Percentiles rank a stretch among this genome's conserved stretches.
phyloP scores from a whole-genome alignment of 1,140 invertebrate species.

The Zaprionus inermis region DNA sequence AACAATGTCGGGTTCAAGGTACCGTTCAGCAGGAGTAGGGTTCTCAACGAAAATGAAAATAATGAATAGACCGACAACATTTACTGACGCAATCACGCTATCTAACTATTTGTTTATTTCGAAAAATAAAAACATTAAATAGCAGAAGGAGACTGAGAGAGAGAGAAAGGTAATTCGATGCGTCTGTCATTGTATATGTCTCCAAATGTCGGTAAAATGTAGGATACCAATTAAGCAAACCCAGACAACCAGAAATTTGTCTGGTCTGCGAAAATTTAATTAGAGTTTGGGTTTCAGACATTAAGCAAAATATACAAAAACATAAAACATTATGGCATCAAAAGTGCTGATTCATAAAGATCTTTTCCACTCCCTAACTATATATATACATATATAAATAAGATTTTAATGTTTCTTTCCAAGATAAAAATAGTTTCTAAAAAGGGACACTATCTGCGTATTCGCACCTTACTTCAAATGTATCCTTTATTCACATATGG shows the following conservation, averaged over 20 bases:
- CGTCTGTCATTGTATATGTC: not conserved
- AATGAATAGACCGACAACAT: not conserved
- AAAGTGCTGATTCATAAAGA: not conserved
- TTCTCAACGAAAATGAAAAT: not conserved
- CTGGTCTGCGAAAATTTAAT: not conserved
- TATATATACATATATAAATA: too few relatives aligned
- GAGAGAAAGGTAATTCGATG: conserved; percentile 8
- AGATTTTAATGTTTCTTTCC: too few relatives aligned
- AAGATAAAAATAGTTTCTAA: too few relatives aligned
- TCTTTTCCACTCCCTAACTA: not conserved
- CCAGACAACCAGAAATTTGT: not conserved
- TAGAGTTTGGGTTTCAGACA: conserved; percentile 23
- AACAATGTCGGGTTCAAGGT: conserved; percentile 25
- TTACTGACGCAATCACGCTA: not conserved
- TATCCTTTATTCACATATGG: not conserved
- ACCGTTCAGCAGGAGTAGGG: not conserved
- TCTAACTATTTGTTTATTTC: conserved; percentile 4
- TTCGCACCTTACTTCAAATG: not conserved
- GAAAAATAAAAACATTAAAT: not conserved
- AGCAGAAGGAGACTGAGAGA: conserved; percentile 10
- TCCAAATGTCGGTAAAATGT: conserved; percentile 3
- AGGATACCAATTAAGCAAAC: not conserved
- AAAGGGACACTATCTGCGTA: too few relatives aligned
- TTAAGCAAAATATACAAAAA: not conserved
- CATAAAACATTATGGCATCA: not conserved